Conservation (phyloP, 2,888 invertebrate species). For the Campoletis raptor region DNA sequence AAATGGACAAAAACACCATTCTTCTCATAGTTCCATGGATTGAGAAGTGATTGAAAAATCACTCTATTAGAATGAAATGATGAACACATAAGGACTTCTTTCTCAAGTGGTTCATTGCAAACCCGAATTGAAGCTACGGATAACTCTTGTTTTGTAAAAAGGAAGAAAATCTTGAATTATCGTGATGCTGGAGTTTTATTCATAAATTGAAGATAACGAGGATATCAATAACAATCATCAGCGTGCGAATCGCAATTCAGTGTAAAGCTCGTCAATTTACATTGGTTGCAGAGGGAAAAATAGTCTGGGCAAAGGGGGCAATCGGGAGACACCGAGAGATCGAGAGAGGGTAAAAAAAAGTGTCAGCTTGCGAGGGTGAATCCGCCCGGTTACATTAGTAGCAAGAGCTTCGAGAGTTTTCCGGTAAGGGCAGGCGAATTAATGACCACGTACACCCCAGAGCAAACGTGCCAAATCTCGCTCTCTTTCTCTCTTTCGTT, state of each 20-base stretch:
- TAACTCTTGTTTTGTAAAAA: background rate
- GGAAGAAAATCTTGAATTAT: background rate
- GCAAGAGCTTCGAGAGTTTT: slow-evolving; percentile 56
- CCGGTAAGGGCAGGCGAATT: slow-evolving; percentile 54
- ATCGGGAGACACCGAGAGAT: background rate
- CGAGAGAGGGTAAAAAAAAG: slow-evolving; percentile 30
- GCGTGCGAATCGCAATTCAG: slow-evolving; percentile 19
- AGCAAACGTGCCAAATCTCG: slow-evolving; percentile 46
- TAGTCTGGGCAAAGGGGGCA: background rate
- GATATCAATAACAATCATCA: slow-evolving; percentile 55
- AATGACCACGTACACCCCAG: slow-evolving; percentile 57
- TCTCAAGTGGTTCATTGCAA: background rate
- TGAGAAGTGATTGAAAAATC: no score
- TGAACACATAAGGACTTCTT: background rate
- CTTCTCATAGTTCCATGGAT: no score
- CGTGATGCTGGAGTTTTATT: slow-evolving; percentile 11
- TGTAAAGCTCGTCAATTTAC: slow-evolving; percentile 22
- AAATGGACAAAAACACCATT: no score
- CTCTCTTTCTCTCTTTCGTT: slow-evolving; percentile 39
- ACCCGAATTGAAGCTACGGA: background rate
- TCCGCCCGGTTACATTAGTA: slow-evolving; percentile 62
- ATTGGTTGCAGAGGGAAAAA: background rate
- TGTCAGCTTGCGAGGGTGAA: slow-evolving; percentile 56
- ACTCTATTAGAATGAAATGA: background rate
- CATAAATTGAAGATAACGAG: background rate